Evolutionary conservation across 2,888 invertebrate genomes (phyloP).

Genomic region (Cephus pulcher): DNA sequence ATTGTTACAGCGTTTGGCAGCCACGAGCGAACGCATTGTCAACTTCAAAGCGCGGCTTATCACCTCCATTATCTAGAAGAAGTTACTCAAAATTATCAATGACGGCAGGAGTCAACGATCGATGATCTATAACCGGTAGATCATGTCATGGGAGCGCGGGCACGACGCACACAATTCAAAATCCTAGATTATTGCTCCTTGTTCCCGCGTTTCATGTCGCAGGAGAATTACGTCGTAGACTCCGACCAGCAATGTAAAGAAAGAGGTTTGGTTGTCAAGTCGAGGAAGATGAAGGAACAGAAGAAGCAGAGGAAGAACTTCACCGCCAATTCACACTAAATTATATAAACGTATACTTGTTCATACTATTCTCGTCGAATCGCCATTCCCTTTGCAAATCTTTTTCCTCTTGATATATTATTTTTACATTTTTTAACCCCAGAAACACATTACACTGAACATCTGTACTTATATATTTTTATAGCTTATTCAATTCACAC

Average conservation of each 20-base stretch:
- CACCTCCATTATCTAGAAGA: constrained; percentile 85
- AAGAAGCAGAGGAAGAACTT: neutral
- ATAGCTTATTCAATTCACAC: neutral
- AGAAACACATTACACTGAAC: neutral
- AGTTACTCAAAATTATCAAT: neutral
- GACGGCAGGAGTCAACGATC: neutral
- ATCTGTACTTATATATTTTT: neutral
- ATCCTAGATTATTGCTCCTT: constrained; percentile 51
- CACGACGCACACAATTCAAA: constrained; percentile 53
- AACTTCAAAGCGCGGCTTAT: constrained; percentile 94
- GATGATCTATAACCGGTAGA: neutral
- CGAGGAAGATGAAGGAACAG: neutral
- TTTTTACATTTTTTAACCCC: neutral
- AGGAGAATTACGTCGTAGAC: constrained; percentile 1
- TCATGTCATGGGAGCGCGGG: constrained; percentile 44
- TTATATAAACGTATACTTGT: neutral
- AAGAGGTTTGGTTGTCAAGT: constrained; percentile 4
- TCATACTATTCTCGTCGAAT: constrained; percentile 11
- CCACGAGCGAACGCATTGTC: constrained; percentile 91
- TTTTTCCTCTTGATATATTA: neutral
- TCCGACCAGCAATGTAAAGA: constrained; percentile 8
- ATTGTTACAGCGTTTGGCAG: constrained; percentile 78
- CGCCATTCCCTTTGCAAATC: neutral
- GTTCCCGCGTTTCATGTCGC: constrained; percentile 54
- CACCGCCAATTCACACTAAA: neutral